Base-by-base conservation (phyloP, 2,113 vertebrate genomes). In the Hydrochoerus hydrochaeris region DNA sequence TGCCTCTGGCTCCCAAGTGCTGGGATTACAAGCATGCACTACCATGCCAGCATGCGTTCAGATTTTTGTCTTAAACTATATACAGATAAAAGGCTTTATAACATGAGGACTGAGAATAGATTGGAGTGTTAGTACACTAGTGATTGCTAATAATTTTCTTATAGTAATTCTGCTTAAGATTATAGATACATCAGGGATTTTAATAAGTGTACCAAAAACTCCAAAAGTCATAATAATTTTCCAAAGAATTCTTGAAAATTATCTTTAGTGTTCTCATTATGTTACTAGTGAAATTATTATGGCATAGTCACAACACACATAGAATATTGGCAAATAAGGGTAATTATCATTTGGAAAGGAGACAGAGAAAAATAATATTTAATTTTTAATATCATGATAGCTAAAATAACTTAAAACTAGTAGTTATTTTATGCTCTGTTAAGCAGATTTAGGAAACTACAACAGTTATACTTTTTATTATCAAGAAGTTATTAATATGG, bases 401-500 rank as follows among this genome's bases (percentile, higher is more conserved):
- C 30, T 81, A 54, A 52, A 80, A 24, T 49, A 67, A 69, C 62
- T 54, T 54, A 65, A 84, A 65, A 41, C 71, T 30, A 7, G 17
- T 80, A 44, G 16, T 78, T 57, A 44, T 88, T 92, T 85, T 93
- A n/a, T 62, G 49, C 7, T 62, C 44, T 67, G 32, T 69, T 75
- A 80, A 88, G 35, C 91, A 44, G 38, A 14, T 41, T 87, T 73
- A 58, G 49, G 62, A 94, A 58, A 90, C 20, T 85, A 19, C 28
- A 44, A 78, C 8, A 82, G 19, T 69, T 67, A 63, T 10, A 20
- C 60, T 69, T 73, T 93, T 77, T 65, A 10, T 95, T 78, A 65
- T 63, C 35, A 22, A 67, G 57, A 84, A 77, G 62, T 92, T 90
- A 81, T 81, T 92, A 82, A 94, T 46, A 73, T 88, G 82, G 35